These are phyloP conservation scores for Bufotes viridis DNA, from an alignment of 2,797 vertebrate genomes.

Conservation along the genomic window DNA sequence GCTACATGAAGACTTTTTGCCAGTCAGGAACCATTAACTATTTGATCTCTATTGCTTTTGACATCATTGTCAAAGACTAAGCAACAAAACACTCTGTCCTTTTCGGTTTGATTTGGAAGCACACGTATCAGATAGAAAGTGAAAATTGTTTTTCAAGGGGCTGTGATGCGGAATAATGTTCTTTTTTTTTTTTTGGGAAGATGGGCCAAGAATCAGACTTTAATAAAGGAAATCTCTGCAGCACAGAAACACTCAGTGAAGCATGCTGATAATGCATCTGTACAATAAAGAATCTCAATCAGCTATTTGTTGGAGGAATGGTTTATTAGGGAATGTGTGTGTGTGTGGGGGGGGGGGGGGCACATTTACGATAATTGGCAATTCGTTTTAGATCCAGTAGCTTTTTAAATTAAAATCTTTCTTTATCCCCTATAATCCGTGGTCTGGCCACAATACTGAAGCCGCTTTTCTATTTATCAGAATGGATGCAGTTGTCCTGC, in stretches of 20 bases:
- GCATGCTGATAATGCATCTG: constrained; percentile 45
- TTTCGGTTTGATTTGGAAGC: constrained; percentile 20
- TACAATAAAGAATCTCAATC: constrained; percentile 62
- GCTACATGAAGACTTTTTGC: background rate
- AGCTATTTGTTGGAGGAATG: constrained; percentile 57
- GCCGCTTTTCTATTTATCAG: constrained; percentile 12
- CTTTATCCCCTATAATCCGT: constrained; percentile 27
- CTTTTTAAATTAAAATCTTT: constrained; percentile 37
- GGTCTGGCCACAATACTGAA: background rate
- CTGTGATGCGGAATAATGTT: background rate
- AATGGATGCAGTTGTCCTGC: background rate
- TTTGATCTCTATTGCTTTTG: background rate
- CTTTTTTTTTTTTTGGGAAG: constrained; percentile 63
- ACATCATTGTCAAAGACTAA: background rate
- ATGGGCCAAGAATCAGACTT: constrained; percentile 54
- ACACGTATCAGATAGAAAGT: constrained; percentile 27
- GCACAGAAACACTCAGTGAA: constrained; percentile 55
- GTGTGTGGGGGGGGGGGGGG: background rate
- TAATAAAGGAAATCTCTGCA: constrained; percentile 61
- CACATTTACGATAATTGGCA: constrained; percentile 29
- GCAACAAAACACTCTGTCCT: constrained; percentile 3
- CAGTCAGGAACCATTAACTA: background rate
- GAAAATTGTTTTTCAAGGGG: constrained; percentile 41
- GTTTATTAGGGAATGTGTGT: background rate
- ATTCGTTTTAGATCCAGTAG: constrained; percentile 29